Conservation (phyloP, 53 echinoderm and acorn worm species). For the Stichopus horrens region DNA sequence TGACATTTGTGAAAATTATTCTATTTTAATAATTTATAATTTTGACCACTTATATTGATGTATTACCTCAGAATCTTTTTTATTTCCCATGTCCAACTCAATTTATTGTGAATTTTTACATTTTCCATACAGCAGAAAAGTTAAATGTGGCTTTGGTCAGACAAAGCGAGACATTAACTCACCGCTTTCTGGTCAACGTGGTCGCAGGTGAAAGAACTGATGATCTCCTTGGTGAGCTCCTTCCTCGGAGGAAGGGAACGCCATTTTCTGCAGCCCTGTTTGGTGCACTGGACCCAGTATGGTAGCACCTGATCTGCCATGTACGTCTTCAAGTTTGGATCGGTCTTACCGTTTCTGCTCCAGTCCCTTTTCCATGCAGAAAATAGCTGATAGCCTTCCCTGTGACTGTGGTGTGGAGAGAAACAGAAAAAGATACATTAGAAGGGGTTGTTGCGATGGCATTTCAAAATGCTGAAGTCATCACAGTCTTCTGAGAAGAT, state of each 20-base stretch:
- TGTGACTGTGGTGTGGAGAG: conserved; percentile 61
- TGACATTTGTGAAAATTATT: no score
- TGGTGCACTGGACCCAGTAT: conserved; percentile 89
- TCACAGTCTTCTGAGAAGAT: no score
- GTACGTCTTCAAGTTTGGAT: conserved; percentile 86
- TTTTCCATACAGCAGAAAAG: no score
- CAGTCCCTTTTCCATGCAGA: conserved; percentile 83
- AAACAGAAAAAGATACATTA: background rate
- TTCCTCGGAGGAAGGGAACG: conserved; percentile 52
- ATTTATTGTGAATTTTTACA: no score
- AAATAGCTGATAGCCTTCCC: conserved; percentile 74
- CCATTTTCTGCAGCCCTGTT: conserved; percentile 78
- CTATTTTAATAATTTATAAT: no score
- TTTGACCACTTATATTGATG: no score
- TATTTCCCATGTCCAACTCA: no score
- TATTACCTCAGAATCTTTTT: no score
- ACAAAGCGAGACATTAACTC: background rate
- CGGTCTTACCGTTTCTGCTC: conserved; percentile 91
- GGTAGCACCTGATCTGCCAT: conserved; percentile 85
- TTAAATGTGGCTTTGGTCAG: no score
- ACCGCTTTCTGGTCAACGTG: conserved; percentile 25
- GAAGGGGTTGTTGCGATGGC: no score
- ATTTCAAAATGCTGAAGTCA: no score
- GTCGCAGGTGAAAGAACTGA: conserved; percentile 65
- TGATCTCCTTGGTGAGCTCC: conserved; percentile 59